Base-by-base conservation (phyloP, 2,113 vertebrate species). In the Procavia capensis region DNA sequence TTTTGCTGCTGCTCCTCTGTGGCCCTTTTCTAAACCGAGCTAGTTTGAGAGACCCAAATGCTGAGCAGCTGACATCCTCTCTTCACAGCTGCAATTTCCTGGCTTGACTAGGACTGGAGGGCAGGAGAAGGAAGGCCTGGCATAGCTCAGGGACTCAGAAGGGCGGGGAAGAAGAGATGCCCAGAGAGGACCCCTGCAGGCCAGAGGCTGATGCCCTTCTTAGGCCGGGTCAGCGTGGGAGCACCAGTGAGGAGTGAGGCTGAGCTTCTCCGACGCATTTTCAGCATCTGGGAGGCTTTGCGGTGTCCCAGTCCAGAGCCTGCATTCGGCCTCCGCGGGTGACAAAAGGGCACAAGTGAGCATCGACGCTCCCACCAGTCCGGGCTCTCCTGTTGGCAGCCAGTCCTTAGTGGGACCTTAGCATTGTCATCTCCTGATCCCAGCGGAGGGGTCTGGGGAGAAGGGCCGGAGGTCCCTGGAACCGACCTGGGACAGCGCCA, bases 171-270 rank as follows among this genome's bases (percentile, higher is more conserved):
- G 34, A 9, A 4, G 34, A 39, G 34, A 9, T 27, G 27, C 13
- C 1, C 1, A 5, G 10, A 20, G 25, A 27, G 13, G 11, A 5
- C 10, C 3, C 19, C 27, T n/a, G 17, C 34, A 14, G 34, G 17
- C 25, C 31, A 22, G 34, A 9, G 9, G 2, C 24, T 6, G 31
- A n/a, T 11, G 11, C 34, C 63, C 34, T 39, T 25, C 2, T 2
- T 0, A 0, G 1, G 68, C 22, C 9, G 3, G 0, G 2, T 59
- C 59, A 9, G 1, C 17, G 6, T 2, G 0, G 50, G 14, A 86
- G 27, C 34, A 11, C 25, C n/a, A 3, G 13, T 7, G 0, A n/a
- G 39, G 13, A 16, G 9, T 31, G 17, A 66, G 22, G 39, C 29
- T 31, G 59, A 57, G 47, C 68, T 70, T 72, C 75, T 0, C 4